A percentile compares a stretch with the other conserved stretches of the same genome.
These are phyloP conservation scores for Hemicrepidius hirtus DNA, from an alignment of 2,888 invertebrate species.

Conservation along the genomic window DNA sequence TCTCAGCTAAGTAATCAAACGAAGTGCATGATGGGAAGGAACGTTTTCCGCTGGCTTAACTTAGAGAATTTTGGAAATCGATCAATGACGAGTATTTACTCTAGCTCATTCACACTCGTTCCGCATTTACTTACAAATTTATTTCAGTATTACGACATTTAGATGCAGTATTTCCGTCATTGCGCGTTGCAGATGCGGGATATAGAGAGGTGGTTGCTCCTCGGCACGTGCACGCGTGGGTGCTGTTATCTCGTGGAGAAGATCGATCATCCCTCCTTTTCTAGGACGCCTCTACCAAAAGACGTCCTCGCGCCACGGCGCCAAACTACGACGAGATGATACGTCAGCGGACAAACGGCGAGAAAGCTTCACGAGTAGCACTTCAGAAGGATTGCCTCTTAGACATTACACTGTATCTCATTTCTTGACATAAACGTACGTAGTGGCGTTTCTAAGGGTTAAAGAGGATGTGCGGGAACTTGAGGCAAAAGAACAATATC, in stretches of 20 bases:
- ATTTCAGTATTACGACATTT: slow-evolving; percentile 36
- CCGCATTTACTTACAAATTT: slow-evolving; percentile 40
- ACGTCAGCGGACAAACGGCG: slow-evolving; percentile 38
- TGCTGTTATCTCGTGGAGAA: slow-evolving; percentile 53
- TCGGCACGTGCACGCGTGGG: slow-evolving; percentile 61
- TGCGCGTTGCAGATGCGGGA: slow-evolving; percentile 62
- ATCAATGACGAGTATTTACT: slow-evolving; percentile 21
- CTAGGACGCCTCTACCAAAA: slow-evolving; percentile 42
- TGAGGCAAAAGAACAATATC: slow-evolving; percentile 3
- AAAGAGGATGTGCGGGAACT: slow-evolving; percentile 4
- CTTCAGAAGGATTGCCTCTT: slow-evolving; percentile 45
- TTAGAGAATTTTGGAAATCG: neutral
- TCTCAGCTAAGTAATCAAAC: slow-evolving; percentile 6
- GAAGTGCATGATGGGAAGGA: slow-evolving; percentile 11
- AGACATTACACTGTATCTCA: slow-evolving; percentile 36
- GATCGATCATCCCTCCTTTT: slow-evolving; percentile 54
- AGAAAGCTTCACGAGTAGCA: slow-evolving; percentile 41
- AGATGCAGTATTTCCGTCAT: slow-evolving; percentile 61
- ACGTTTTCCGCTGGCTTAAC: neutral
- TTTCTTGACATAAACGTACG: slow-evolving; percentile 19
- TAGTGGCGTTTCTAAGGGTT: neutral
- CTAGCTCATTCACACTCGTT: slow-evolving; percentile 25
- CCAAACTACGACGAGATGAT: slow-evolving; percentile 48
- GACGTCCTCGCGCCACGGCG: slow-evolving; percentile 59
- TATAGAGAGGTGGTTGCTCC: slow-evolving; percentile 60